Conservation (phyloP, 2,888 invertebrate species). For the Parapristionchus giblindavisi region DNA sequence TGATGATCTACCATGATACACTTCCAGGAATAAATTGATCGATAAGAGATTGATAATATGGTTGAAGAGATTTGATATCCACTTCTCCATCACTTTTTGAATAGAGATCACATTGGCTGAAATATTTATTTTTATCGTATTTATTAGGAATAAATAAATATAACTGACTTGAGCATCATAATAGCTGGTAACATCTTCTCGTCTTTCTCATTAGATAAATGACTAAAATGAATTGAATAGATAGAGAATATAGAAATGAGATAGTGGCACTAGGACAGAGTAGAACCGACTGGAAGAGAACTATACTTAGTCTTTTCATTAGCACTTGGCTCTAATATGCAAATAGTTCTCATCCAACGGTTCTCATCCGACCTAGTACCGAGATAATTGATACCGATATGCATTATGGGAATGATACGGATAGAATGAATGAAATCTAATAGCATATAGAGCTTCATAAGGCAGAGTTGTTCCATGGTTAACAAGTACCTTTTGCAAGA, state of each 20-base stretch:
- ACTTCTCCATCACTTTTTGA: conserved; percentile 84
- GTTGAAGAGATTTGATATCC: conserved; percentile 85
- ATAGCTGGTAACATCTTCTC: conserved; percentile 83
- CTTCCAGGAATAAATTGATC: conserved; percentile 89
- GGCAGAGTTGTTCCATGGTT: conserved; percentile 84
- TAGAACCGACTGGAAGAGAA: too few species aligned
- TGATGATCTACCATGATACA: conserved; percentile 60
- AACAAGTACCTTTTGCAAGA: conserved; percentile 76
- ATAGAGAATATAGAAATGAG: too few species aligned
- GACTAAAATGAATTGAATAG: too few species aligned
- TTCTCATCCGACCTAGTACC: too few species aligned
- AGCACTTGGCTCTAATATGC: too few species aligned
- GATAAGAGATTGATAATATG: conserved; percentile 89
- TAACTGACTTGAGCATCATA: conserved; percentile 88
- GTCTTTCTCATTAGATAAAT: conserved; percentile 82
- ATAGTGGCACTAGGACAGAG: too few species aligned
- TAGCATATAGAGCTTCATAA: conserved; percentile 85
- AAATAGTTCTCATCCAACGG: too few species aligned
- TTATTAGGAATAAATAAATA: background rate
- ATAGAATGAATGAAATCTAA: conserved; percentile 95
- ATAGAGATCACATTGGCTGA: conserved; percentile 91
- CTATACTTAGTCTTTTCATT: too few species aligned
- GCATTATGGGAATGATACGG: conserved; percentile 83
- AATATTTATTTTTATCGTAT: too few species aligned
- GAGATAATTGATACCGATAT: conserved; percentile 70